A percentile compares a stretch with the other conserved stretches of the same genome.
Evolutionary conservation across 2,113 vertebrate genomes (phyloP).

Genomic region (Benitochromis conjunctus): DNA sequence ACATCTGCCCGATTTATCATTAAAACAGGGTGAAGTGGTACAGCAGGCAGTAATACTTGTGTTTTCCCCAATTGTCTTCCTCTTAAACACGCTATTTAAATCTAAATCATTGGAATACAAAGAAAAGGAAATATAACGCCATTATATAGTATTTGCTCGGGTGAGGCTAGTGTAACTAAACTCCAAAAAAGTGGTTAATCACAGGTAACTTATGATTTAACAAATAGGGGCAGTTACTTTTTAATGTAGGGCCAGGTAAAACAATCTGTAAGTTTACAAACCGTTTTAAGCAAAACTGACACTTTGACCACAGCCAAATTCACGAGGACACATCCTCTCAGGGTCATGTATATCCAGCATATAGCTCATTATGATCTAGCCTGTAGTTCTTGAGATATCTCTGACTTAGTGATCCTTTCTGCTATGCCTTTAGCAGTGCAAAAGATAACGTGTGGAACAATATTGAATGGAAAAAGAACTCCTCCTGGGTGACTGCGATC

Average conservation of each 20-base stretch:
- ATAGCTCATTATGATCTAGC: background rate
- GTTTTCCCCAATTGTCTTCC: background rate
- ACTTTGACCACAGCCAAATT: background rate
- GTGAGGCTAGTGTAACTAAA: background rate
- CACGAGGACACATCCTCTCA: background rate
- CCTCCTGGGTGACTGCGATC: background rate
- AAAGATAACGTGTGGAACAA: background rate
- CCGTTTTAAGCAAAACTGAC: background rate
- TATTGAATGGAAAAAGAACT: background rate
- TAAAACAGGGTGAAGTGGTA: background rate
- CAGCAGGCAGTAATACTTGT: background rate
- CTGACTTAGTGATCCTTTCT: background rate
- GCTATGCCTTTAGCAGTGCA: background rate
- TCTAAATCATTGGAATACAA: background rate
- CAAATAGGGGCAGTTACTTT: background rate
- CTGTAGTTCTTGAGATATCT: background rate
- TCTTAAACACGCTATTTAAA: background rate
- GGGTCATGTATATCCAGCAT: background rate
- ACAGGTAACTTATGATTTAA: fast-evolving
- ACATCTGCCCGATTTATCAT: background rate
- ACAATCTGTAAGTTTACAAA: background rate
- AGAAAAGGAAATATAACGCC: background rate
- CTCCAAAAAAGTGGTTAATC: background rate
- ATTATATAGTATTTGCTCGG: background rate
- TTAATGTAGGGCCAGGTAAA: background rate